phyloP scores from a whole-genome alignment of 2,888 invertebrate species.

The Noctua janthe region DNA sequence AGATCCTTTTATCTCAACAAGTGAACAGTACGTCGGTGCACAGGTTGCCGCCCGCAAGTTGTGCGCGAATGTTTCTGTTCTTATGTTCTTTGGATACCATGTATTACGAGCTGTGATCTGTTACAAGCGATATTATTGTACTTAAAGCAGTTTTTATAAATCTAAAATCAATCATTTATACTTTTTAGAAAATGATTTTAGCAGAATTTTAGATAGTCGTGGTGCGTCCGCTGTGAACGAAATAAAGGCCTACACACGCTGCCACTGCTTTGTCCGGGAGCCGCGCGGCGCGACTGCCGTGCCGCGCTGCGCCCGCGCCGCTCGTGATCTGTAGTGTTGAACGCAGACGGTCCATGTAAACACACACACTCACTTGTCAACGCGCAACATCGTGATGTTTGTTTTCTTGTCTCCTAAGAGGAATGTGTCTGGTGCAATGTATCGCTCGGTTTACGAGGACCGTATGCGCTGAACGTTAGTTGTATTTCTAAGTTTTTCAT shows the following conservation, averaged over 20 bases:
- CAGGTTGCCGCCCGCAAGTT: conserved; percentile 43
- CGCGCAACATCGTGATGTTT: conserved; percentile 8
- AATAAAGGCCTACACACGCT: conserved; percentile 69
- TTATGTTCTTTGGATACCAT: conserved; percentile 12
- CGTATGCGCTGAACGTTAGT: conserved; percentile 35
- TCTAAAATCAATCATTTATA: conserved; percentile 30
- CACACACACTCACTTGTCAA: neutral
- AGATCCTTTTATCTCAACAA: neutral
- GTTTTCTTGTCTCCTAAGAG: conserved; percentile 5
- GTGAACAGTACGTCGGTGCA: neutral
- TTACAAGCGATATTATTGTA: conserved; percentile 50
- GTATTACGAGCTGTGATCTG: conserved; percentile 46
- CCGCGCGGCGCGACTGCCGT: conserved; percentile 1
- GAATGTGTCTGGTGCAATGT: neutral
- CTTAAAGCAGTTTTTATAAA: conserved; percentile 45
- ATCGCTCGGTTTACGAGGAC: neutral
- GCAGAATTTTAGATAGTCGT: conserved; percentile 42
- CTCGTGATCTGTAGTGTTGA: conserved; percentile 39
- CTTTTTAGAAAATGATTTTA: conserved; percentile 12
- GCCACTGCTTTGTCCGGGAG: conserved; percentile 45
- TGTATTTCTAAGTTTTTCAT: conserved; percentile 63
- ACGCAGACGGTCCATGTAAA: conserved; percentile 22
- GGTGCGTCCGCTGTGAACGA: conserved; percentile 51
- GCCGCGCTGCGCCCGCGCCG: neutral
- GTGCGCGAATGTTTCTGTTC: conserved; percentile 18